phyloP scores from a whole-genome alignment of 2,113 vertebrate genomes.

The Equus przewalskii region DNA sequence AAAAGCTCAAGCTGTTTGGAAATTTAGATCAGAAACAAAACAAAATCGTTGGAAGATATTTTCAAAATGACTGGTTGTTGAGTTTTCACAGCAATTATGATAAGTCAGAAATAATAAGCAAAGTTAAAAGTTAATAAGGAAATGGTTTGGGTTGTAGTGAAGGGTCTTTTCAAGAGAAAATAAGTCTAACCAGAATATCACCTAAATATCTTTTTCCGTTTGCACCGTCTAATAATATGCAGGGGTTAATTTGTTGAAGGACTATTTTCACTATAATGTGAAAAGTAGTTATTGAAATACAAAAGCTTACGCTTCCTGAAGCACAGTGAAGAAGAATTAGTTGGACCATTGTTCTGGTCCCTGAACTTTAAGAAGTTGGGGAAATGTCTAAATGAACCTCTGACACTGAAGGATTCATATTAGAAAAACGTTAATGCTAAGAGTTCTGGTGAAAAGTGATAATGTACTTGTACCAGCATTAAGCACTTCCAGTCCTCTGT shows the following conservation, averaged over 20 bases:
- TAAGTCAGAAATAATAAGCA: conserved; percentile 19
- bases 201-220: background rate
- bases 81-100: background rate
- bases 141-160: background rate
- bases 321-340: background rate
- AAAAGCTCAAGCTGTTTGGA: background rate
- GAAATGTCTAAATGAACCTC: background rate
- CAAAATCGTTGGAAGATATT: conserved; percentile 37
- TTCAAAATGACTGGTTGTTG: conserved; percentile 14
- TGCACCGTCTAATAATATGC: background rate
- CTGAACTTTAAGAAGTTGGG: background rate
- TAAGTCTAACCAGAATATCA: background rate
- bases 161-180: conserved; percentile 3
- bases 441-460: background rate
- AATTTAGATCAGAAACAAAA: conserved; percentile 40
- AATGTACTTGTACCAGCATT: background rate
- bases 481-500: background rate
- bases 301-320: background rate
- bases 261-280: background rate
- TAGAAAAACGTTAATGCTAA: background rate
- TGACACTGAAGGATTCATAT: background rate
- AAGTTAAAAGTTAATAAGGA: background rate
- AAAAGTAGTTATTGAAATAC: background rate
- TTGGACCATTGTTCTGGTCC: background rate
- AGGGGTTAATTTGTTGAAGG: background rate